Conservation (phyloP, 2,888 invertebrate species). For the Papilio protenor region DNA sequence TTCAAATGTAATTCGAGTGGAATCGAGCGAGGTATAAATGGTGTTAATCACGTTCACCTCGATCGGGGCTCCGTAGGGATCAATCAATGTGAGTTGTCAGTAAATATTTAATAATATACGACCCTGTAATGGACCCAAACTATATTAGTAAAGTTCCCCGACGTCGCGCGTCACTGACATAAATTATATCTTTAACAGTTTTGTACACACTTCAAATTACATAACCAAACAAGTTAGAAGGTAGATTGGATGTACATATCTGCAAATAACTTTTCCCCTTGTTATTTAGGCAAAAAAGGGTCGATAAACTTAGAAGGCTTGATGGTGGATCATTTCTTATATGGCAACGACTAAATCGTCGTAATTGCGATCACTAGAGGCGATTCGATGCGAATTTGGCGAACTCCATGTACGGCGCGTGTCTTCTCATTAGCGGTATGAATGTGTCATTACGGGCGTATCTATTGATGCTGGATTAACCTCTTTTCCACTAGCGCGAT, state of each 20-base stretch:
- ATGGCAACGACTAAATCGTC: constrained; percentile 31
- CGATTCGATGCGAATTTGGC: constrained; percentile 33
- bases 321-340: constrained; percentile 31
- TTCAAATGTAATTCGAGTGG: constrained; percentile 21
- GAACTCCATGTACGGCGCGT: constrained; percentile 33
- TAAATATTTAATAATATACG: constrained; percentile 28
- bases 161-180: background rate
- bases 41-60: constrained; percentile 40
- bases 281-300: background rate
- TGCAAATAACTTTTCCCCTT: background rate
- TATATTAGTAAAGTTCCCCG: background rate
- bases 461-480: constrained; percentile 3
- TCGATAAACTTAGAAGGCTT: constrained; percentile 17
- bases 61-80: constrained; percentile 37
- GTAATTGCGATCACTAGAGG: constrained; percentile 33
- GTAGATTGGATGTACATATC: background rate
- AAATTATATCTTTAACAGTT: background rate
- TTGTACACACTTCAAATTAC: background rate
- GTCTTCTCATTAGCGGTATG: constrained; percentile 37
- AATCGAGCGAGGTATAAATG: constrained; percentile 28
- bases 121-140: constrained; percentile 20
- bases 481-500: background rate
- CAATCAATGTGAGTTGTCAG: constrained; percentile 21
- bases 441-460: constrained; percentile 37
- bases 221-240: background rate